Conservation (phyloP, 2,797 vertebrate species). For the Paramormyrops hopkinsi region DNA sequence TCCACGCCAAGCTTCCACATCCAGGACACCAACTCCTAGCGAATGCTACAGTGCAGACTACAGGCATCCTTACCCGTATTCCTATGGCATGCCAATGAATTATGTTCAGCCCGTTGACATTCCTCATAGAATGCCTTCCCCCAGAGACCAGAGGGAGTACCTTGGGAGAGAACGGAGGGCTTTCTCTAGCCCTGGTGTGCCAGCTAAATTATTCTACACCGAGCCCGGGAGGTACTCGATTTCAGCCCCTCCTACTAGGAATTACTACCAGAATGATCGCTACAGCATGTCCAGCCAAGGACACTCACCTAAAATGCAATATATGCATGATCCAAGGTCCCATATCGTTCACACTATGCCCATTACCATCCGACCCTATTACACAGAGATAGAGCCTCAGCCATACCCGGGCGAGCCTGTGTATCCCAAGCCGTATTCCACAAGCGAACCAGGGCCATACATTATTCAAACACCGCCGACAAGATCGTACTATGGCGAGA, state of each 20-base stretch:
- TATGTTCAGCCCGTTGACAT: constrained; percentile 64
- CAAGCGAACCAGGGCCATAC: constrained; percentile 71
- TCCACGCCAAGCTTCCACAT: constrained; percentile 65
- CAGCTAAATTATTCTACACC: constrained; percentile 82
- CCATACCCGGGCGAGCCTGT: constrained; percentile 51
- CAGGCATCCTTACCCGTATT: constrained; percentile 63
- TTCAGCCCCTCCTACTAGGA: constrained; percentile 56
- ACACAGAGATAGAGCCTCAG: constrained; percentile 57
- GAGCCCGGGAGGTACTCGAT: constrained; percentile 68
- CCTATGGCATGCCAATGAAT: constrained; percentile 61
- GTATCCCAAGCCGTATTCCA: constrained; percentile 63
- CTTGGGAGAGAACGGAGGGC: constrained; percentile 70
- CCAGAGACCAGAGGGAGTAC: constrained; percentile 60
- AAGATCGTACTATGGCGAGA: constrained; percentile 71
- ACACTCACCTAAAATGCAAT: constrained; percentile 60
- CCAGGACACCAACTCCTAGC: constrained; percentile 82
- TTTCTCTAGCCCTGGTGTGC: constrained; percentile 70
- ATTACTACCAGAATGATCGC: constrained; percentile 66
- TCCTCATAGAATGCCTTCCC: constrained; percentile 62
- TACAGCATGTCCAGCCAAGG: constrained; percentile 64
- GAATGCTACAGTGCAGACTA: constrained; percentile 82
- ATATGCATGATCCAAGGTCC: constrained; percentile 58
- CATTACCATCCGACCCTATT: constrained; percentile 66
- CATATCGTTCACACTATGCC: constrained; percentile 67
- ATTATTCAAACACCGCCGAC: constrained; percentile 71